Conservation (phyloP, 2,113 vertebrate genomes). For the Coregonus clupeaformis region DNA sequence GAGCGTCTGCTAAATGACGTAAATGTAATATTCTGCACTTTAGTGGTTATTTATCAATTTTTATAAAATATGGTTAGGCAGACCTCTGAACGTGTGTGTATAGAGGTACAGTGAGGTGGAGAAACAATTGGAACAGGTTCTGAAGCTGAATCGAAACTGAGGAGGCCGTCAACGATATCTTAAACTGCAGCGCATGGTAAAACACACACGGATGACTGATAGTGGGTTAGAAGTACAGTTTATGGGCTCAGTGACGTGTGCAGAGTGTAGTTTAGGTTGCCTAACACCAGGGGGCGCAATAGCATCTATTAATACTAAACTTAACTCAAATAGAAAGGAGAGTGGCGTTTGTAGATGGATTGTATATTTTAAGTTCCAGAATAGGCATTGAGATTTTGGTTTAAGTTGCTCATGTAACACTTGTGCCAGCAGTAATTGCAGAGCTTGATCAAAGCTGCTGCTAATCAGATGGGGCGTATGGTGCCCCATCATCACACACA, state of each 20-base stretch:
- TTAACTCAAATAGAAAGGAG: not conserved
- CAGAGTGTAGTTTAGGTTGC: not conserved
- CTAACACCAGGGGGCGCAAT: slow-evolving; percentile 57
- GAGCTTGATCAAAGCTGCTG: slow-evolving; percentile 35
- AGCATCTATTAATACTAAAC: slow-evolving; percentile 24
- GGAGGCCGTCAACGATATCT: no score
- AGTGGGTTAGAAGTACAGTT: no score
- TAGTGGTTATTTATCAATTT: no score
- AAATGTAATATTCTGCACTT: not conserved
- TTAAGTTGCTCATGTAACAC: slow-evolving; percentile 20
- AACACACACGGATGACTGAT: not conserved
- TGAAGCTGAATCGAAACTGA: no score
- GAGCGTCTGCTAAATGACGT: no score
- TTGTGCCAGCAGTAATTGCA: not conserved
- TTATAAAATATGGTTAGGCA: no score
- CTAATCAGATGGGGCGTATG: slow-evolving; percentile 18
- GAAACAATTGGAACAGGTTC: no score
- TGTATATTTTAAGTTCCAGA: slow-evolving; percentile 22
- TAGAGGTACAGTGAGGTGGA: no score
- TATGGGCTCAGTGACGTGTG: not conserved
- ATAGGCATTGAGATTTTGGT: not conserved
- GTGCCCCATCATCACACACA: slow-evolving; percentile 48
- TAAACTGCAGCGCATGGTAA: no score
- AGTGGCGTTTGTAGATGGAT: slow-evolving; percentile 1
- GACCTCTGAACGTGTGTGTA: no score